phyloP scores from a whole-genome alignment of 2,113 vertebrate genomes.

The Hippoglossus stenolepis region DNA sequence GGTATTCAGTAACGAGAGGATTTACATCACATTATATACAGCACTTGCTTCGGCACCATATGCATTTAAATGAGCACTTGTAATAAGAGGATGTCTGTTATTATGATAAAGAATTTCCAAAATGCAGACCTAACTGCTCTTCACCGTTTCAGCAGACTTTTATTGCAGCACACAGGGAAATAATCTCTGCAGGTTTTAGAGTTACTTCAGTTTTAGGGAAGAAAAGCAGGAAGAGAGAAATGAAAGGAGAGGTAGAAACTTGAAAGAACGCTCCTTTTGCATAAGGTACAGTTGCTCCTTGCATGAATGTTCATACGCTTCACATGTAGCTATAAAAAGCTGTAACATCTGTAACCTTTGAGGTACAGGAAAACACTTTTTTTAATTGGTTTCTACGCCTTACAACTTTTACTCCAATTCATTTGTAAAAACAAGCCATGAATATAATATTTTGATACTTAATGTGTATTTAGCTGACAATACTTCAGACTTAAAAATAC shows the following conservation, averaged over 20 bases:
- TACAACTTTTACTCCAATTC: too few relatives aligned
- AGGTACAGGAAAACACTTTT: neutral
- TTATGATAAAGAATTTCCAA: constrained; percentile 47
- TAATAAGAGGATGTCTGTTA: constrained; percentile 55
- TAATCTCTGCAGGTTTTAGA: constrained; percentile 16
- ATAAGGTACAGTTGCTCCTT: too few relatives aligned
- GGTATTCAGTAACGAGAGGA: constrained; percentile 46
- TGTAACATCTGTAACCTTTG: neutral
- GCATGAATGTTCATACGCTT: too few relatives aligned
- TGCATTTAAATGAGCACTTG: constrained; percentile 66
- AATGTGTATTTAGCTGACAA: too few relatives aligned
- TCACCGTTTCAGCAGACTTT: constrained; percentile 21
- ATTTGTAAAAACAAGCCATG: too few relatives aligned
- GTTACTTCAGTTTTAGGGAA: constrained; percentile 5
- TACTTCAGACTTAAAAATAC: too few relatives aligned
- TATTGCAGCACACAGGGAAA: constrained; percentile 16
- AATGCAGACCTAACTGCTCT: constrained; percentile 47
- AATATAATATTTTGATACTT: too few relatives aligned
- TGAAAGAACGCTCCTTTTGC: neutral
- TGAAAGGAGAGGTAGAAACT: neutral
- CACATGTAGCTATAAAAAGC: neutral
- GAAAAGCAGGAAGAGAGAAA: neutral
- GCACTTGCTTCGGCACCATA: constrained; percentile 28
- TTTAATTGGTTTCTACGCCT: neutral
- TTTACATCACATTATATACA: constrained; percentile 56